phyloP scores from a whole-genome alignment of 2,113 vertebrate species.

The Eretmochelys imbricata region DNA sequence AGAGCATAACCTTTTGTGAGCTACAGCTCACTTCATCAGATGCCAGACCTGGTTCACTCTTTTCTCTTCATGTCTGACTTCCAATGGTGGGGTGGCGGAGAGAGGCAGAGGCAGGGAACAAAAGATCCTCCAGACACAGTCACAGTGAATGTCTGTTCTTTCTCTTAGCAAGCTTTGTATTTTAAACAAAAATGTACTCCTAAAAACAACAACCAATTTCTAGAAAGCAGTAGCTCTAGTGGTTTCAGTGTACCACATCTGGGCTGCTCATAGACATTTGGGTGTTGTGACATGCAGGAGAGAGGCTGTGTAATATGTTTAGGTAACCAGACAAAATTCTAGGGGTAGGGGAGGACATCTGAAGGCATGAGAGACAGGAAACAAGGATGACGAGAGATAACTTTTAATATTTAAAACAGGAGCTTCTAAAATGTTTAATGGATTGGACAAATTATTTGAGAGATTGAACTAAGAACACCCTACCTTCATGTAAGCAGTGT shows the following conservation, averaged over 20 bases:
- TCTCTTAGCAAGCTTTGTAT: not conserved
- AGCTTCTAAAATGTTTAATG: not conserved
- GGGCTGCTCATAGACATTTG: fast-evolving
- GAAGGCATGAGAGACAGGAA: not conserved
- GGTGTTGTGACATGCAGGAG: not conserved
- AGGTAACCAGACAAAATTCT: not conserved
- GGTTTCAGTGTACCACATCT: not conserved
- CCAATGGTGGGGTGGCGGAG: too few relatives aligned
- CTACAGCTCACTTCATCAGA: too few relatives aligned
- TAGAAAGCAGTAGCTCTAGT: not conserved
- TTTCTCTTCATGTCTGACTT: too few relatives aligned
- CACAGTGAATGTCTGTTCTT: not conserved
- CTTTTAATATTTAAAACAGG: too few relatives aligned
- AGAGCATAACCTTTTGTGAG: too few relatives aligned
- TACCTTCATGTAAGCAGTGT: not conserved
- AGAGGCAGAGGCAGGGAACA: not conserved
- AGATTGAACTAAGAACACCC: not conserved
- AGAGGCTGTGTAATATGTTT: not conserved
- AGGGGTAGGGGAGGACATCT: not conserved
- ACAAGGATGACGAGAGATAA: not conserved
- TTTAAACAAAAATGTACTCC: not conserved
- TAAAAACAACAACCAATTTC: not conserved
- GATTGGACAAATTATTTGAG: not conserved
- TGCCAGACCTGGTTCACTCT: too few relatives aligned
- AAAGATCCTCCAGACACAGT: not conserved